Percentiles rank a stretch among this genome's conserved stretches.
phyloP scores from a whole-genome alignment of 35 echinoderm and acorn worm genomes.

The Holothuria glaberrima region DNA sequence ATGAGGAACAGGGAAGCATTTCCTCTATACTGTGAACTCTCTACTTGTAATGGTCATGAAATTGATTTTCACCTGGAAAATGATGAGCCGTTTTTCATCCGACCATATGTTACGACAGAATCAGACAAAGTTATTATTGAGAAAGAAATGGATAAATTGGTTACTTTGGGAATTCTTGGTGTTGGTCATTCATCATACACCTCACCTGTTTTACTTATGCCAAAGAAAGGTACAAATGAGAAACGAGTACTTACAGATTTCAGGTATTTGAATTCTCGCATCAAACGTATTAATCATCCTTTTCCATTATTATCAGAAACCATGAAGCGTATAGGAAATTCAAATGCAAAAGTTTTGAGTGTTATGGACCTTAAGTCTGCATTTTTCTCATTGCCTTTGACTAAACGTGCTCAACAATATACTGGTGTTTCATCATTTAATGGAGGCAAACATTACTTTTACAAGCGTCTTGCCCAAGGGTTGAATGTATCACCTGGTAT shows the following conservation, averaged over 20 bases:
- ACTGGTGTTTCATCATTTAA: conserved; percentile 66
- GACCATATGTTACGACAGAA: not conserved
- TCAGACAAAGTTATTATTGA: conserved; percentile 5
- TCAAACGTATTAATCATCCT: conserved; percentile 42
- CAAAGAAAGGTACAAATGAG: conserved; percentile 23
- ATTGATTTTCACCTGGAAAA: conserved; percentile 13
- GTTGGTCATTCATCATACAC: conserved; percentile 23
- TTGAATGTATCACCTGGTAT: too few species aligned
- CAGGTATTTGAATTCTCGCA: too few species aligned
- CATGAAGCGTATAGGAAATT: conserved; percentile 48
- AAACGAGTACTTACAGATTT: conserved; percentile 52
- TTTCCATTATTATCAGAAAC: conserved; percentile 57
- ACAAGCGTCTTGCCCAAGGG: too few species aligned
- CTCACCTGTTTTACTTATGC: not conserved
- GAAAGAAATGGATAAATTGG: not conserved
- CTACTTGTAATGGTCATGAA: conserved; percentile 16
- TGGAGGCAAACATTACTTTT: conserved; percentile 73
- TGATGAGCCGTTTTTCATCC: conserved; percentile 19
- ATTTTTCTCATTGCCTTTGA: conserved; percentile 55
- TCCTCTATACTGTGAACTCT: conserved; percentile 45
- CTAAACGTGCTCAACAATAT: conserved; percentile 50
- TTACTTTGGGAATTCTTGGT: conserved; percentile 22
- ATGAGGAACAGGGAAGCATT: not conserved
- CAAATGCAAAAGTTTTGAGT: conserved; percentile 57
- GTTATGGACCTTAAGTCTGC: conserved; percentile 66